Evolutionary conservation across 2,113 vertebrate genomes (phyloP).

Genomic region (Amphilophus citrinellus): DNA sequence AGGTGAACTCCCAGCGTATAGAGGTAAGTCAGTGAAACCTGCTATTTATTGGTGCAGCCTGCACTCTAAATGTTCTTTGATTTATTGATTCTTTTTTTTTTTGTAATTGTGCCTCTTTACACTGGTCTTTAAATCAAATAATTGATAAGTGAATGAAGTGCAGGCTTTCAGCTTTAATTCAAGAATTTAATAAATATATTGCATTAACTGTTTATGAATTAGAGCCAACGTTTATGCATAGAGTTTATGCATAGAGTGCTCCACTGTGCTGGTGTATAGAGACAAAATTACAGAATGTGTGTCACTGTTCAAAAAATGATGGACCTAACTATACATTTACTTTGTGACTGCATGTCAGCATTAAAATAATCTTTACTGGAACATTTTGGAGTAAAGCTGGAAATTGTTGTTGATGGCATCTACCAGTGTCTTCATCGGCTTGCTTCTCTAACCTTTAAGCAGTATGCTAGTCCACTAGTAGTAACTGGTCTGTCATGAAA

Average conservation of each 20-base stretch:
- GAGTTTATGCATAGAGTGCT: too few species aligned
- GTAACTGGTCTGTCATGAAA: conserved; percentile 7
- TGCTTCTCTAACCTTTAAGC: conserved; percentile 13
- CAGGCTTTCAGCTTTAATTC: too few species aligned
- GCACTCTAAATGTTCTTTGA: neutral
- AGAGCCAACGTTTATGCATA: neutral
- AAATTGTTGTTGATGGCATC: conserved; percentile 22
- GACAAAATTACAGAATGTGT: neutral
- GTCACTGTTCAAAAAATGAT: neutral
- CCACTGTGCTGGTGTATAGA: too few species aligned
- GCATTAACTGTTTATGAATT: too few species aligned
- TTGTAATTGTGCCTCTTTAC: neutral
- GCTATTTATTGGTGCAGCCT: neutral
- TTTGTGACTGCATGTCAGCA: neutral
- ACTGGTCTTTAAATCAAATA: neutral
- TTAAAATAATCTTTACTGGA: neutral
- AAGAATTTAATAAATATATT: too few species aligned
- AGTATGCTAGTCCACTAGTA: conserved; percentile 6
- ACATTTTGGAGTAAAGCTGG: neutral
- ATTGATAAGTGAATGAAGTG: rapidly evolving
- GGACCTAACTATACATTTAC: rapidly evolving
- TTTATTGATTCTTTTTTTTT: neutral
- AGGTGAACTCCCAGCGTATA: conserved; percentile 97
- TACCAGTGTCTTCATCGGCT: neutral
- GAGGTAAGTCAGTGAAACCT: conserved; percentile 84